Evolutionary conservation across 2,113 vertebrate genomes (phyloP), one percentile per base, ranked within the genome.

Genomic region (Atherinomorus stipes): DNA sequence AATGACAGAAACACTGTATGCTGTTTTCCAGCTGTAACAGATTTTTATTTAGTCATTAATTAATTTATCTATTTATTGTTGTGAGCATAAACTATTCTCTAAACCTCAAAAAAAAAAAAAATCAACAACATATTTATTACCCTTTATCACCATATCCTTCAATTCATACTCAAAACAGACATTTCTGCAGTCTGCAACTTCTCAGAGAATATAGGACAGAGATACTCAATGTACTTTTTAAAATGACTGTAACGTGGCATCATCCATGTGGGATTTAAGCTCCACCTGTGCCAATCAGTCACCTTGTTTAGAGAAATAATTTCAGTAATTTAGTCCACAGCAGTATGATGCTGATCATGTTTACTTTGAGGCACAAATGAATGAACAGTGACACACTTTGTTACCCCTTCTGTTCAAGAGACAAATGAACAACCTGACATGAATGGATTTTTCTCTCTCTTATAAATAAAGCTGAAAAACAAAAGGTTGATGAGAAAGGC

Each of bases 281-380:
- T 71, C 83, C 78, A 64, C 63, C 76, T 85, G 85, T 84, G 80
- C 65, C 74, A 84, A 74, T 86, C 83, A 82, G 75, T 26, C 71
- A 22, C 56, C 68, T 74, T 75, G 80, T 86, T 76, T 72, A 45
- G 59, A 60, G 72, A 45, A 31, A 40, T 80, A 71, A 82, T 86
- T 89, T 68, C 63, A 50, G 15, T 71, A 38, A 79, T 83, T 76
- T 65, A 15, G 44, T 68, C 51, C 63, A 23, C 76, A 49, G 63
- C 4, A 0, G 53, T 64, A 77, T 66, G 53, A 70, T 25, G 19
- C 59, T 40, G 45, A 16, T 18, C 31, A 11, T 66, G 77, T 79
- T 80, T 64, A 73, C 19, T 25, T 34, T 47, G 53, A 74, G 2
- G 31, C 15, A 23, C 64, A 65, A 68, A 40, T 61, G 38, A 57